Base-by-base conservation (phyloP, 2,113 vertebrate species). In the Lichenostomus cassidix region DNA sequence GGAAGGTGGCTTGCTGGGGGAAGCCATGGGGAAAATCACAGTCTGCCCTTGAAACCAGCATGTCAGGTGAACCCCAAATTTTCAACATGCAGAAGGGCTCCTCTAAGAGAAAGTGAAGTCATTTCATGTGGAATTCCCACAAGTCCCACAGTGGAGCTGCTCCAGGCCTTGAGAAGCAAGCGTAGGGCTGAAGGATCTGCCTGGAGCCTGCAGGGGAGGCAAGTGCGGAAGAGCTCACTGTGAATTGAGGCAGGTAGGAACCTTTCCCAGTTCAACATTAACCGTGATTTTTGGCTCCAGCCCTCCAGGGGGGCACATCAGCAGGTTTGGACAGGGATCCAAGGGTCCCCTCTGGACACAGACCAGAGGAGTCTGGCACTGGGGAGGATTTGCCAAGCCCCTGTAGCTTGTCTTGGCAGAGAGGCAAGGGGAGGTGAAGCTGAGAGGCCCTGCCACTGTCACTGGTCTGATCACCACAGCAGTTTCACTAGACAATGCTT, bases 231-330 rank as follows among this genome's bases (percentile, higher is more conserved):
- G 63, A 92, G n/a, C 44, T 74, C 2, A 1, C 37, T 83, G 44
- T 10, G 14, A 89, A 47, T 0, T 65, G 44, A 60, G 33, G 19
- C 16, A 44, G 0, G 0, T 44, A 44, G 64, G 49, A 79, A 12
- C 33, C 9, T 62, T 87, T 28, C 15, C 11, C 31, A 77, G 44
- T 12, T 29, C 21, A 60, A 64, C 59, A 50, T 7, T 6, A 56
- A 52, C 20, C 8, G 31, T 2, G 20, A 76, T 29, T 78, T 95
- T 89, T 81, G 60, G 25, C 23, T 78, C 20, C 60, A 78, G 12
- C 27, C 17, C 33, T 76, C 41, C 41, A 9, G 8, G 14, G 14
- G 60, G 17, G 4, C 6, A 46, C 28, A 59, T 49, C 67, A 70
- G 24, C 15, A 37, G 17, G 60, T 74, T 81, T 23, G 78, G 24